These are phyloP conservation scores for Acrobasis consociella DNA, from an alignment of 2,888 invertebrate genomes.

Conservation along the genomic window DNA sequence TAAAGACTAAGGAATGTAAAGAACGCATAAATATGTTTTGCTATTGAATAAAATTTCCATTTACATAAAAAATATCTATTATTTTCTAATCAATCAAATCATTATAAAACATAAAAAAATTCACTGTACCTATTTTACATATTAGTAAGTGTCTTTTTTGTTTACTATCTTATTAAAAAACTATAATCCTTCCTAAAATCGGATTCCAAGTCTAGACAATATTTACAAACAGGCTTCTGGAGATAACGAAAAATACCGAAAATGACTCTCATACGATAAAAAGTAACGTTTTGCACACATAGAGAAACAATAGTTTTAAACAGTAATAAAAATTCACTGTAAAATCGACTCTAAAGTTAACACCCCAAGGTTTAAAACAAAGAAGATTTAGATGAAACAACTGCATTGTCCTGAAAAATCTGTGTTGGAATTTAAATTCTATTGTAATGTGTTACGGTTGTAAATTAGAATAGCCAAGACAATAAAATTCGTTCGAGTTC, in stretches of 20 bases:
- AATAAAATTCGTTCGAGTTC: conserved; percentile 38
- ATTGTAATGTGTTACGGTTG: neutral
- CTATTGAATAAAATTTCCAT: no score
- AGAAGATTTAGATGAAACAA: neutral
- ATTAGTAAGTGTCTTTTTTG: no score
- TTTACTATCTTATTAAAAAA: neutral
- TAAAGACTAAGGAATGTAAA: no score
- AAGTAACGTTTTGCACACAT: conserved; percentile 65
- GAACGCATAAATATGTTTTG: no score
- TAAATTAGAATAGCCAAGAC: neutral
- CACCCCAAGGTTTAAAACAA: neutral
- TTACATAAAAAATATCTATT: no score
- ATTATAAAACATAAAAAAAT: no score
- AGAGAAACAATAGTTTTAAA: conserved; percentile 64
- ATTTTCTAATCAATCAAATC: no score
- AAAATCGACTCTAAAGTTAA: neutral
- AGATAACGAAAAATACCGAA: conserved; percentile 57
- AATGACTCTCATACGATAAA: conserved; percentile 61
- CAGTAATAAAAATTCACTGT: conserved; percentile 23
- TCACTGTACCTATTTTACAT: no score
- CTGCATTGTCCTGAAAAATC: neutral
- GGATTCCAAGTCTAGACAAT: conserved; percentile 42
- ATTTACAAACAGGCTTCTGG: conserved; percentile 46
- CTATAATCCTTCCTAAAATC: neutral
- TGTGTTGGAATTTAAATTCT: neutral